phyloP scores from a whole-genome alignment of 2,797 vertebrate genomes.

The Taenioides sp. region DNA sequence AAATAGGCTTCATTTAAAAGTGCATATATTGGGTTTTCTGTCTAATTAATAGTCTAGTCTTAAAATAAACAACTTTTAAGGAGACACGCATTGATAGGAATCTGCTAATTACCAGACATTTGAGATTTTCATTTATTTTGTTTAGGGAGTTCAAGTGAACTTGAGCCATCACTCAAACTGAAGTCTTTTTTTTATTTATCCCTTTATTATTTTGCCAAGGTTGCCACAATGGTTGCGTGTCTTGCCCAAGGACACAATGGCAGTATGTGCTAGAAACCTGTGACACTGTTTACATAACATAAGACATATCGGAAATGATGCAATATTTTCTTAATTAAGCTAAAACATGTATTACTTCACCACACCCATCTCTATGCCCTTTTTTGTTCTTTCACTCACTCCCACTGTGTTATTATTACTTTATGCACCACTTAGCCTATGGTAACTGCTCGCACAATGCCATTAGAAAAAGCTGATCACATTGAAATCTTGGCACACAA shows the following conservation, averaged over 20 bases:
- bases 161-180: neutral
- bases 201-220: neutral
- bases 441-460: constrained; percentile 31
- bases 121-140: constrained; percentile 5
- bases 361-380: no score
- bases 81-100: constrained; percentile 9
- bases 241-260: no score
- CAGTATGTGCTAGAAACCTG: no score
- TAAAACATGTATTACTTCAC: no score
- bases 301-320: neutral
- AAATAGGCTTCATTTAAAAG: constrained; percentile 24
- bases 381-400: constrained; percentile 13
- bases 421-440: constrained; percentile 39
- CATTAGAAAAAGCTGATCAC: constrained; percentile 45
- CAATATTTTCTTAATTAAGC: neutral
- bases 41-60: constrained; percentile 16
- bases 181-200: neutral
- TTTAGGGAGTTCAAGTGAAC: neutral
- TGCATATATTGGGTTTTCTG: constrained; percentile 2
- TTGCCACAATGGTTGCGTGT: neutral
- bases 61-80: constrained; percentile 27
- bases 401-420: constrained; percentile 22
- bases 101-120: constrained; percentile 28
- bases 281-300: no score
- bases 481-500: constrained; percentile 31